Evolutionary conservation across 2,888 invertebrate genomes (phyloP), one percentile per base, ranked within the genome.

Genomic region (Scelioninae gen. 2): DNA sequence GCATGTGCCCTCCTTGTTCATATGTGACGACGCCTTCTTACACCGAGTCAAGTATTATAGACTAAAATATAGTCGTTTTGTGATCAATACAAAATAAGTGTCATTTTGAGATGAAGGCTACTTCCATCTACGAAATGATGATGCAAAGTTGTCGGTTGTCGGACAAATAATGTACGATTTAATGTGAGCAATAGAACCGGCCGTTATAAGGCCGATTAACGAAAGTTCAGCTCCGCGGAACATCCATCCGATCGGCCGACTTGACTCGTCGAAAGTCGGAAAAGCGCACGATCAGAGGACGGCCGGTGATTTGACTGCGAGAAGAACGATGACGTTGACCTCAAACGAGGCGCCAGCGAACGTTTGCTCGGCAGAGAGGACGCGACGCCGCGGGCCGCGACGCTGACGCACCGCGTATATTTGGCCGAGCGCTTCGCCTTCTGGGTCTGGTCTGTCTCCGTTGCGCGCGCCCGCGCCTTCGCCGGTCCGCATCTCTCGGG

Each of bases 341-440:
- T 84, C 84, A 83, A 82, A 83, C 79, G 76, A 79, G 79, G 79
- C 81, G 79, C 81, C 78, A 80, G 74, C 79, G 76, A 75, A 68
- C 68, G 72, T 75, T 76, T 73, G 73, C 70, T 74, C 74, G 74
- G 80, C 80, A 81, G 81, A 78, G 80, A 81, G 81, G 78, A 81
- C 78, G 78, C 79, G 79, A 82, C 82, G 84, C 81, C 80, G 85
- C 85, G 84, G 83, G 84, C 85, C 85, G 82, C 85, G 85, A 85
- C 85, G 86, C 85, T 85, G 84, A 85, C 85, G 85, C 85, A 85
- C 83, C 81, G 80, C 78, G 84, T 85, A 85, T 85, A 85, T 85
- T 86, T 85, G 85, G 86, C 85, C 77, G 77, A 46, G 19, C 35
- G 28, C 39, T 28, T 46, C 39, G 33, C 41, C 41, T 22, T 52